These are phyloP conservation scores for Tympanoctomys barrerae DNA, from an alignment of 2,797 vertebrate species.

Conservation along the genomic window DNA sequence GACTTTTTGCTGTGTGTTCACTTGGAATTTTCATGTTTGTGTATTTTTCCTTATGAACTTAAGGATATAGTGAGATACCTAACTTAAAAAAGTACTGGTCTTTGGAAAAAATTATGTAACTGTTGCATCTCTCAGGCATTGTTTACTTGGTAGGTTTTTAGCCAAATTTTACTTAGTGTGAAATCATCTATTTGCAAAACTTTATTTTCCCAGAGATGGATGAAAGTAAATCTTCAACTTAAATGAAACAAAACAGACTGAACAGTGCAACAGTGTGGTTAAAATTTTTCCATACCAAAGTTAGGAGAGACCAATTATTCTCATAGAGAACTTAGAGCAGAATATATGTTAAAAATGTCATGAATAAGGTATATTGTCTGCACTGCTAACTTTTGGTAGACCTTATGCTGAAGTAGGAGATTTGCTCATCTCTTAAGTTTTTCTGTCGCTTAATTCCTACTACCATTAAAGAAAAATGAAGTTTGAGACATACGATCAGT, in stretches of 20 bases:
- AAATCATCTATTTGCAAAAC: slow-evolving; percentile 85
- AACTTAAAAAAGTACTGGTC: slow-evolving; percentile 87
- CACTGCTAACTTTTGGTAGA: slow-evolving; percentile 64
- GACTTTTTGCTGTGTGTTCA: slow-evolving; percentile 93
- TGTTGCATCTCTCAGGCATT: slow-evolving; percentile 88
- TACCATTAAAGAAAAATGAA: slow-evolving; percentile 34
- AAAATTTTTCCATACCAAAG: slow-evolving; percentile 88
- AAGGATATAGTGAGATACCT: slow-evolving; percentile 86
- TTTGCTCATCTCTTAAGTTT: slow-evolving; percentile 58
- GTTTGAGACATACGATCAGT: slow-evolving; percentile 53
- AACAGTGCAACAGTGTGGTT: slow-evolving; percentile 80
- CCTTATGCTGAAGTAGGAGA: slow-evolving; percentile 66
- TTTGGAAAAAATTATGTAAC: slow-evolving; percentile 85
- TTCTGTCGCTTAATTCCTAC: slow-evolving; percentile 63
- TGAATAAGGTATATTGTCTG: slow-evolving; percentile 52
- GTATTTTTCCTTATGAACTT: slow-evolving; percentile 96
- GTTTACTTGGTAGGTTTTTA: slow-evolving; percentile 89
- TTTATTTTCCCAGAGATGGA: slow-evolving; percentile 81
- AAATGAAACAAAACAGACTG: slow-evolving; percentile 81
- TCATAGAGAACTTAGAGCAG: slow-evolving; percentile 72
- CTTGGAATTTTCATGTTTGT: slow-evolving; percentile 98
- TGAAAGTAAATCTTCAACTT: slow-evolving; percentile 82
- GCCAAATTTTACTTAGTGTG: slow-evolving; percentile 84
- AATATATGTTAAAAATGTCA: slow-evolving; percentile 55
- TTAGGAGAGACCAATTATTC: slow-evolving; percentile 82